Evolutionary conservation across 2,888 invertebrate species (phyloP), one percentile per base, ranked within the genome.

Genomic region (Calliphora vomitoria): DNA sequence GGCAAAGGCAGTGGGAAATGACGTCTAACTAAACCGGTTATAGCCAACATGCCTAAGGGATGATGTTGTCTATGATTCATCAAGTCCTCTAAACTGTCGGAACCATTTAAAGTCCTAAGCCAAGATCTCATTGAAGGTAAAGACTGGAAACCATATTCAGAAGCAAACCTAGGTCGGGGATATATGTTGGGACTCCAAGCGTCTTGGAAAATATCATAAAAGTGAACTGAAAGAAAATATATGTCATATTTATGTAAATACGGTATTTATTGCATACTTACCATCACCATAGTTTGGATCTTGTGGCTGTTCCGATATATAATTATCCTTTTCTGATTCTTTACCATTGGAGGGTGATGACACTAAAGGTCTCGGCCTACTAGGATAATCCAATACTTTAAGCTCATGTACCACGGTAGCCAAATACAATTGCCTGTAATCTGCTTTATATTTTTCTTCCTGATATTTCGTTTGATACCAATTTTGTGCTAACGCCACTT

Each of bases 121-220:
- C 97, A 95, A 0, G 98, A 96, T 55, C 94, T 94, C 20, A 96
- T 92, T 1, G 97, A 96, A 0, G 99, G 98, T 89, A 97, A 94
- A 0, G 98, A 97, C 93, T 99, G 99, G 89, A 97, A 97, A 0
- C 99, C 99, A 92, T 98, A 99, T 93, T 99, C 99, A 0, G 99
- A 99, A 4, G 97, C 96, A 93, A 99, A 99, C 90, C 99, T 95
- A 0, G 98, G 96, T 15, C 95, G 95, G 0, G 97, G 97, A 92
- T 96, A 98, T 8, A 95, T 96, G 83, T 95, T 95, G 71, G 96
- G 95, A 90, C 97, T 94, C 98, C 98, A 99, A 79, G 96, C 95
- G 91, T 99, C 96, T 35, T 94, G 94, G 0, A 96, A 78, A 91
- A 99, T 98, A 90, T 98, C 97, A 93, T 99, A 99, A 92, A 96